These are phyloP conservation scores for Drosophila sordidapex DNA, from an alignment of 2,888 invertebrate genomes.

Conservation along the genomic window DNA sequence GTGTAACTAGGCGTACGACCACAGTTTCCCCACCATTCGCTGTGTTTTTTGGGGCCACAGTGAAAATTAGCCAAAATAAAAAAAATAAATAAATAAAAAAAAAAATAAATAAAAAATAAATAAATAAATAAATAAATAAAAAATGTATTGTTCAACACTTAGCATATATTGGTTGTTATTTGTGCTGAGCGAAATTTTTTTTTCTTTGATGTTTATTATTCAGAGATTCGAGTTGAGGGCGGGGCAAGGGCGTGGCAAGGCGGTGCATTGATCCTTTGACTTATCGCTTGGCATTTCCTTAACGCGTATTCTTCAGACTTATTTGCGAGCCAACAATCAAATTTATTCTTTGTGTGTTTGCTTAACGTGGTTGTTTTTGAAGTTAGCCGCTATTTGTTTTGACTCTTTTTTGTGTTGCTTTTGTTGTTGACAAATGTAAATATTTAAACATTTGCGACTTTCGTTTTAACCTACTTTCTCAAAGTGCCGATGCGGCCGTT, in stretches of 20 bases:
- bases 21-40: neutral
- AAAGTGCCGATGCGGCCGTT: constrained; percentile 25
- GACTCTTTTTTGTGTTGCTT: neutral
- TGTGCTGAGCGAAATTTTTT: constrained; percentile 4
- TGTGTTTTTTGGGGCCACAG: constrained; percentile 18
- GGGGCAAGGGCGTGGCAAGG: constrained; percentile 6
- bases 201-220: constrained; percentile 6
- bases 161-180: constrained; percentile 16
- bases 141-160: constrained; percentile 19
- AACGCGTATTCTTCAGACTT: constrained; percentile 14
- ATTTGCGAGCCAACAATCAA: constrained; percentile 55
- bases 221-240: constrained; percentile 8
- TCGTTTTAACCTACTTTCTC: constrained; percentile 73
- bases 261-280: constrained; percentile 45
- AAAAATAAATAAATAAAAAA: neutral
- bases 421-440: constrained; percentile 41
- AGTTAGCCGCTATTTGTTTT: constrained; percentile 46
- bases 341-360: constrained; percentile 59
- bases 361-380: constrained; percentile 24
- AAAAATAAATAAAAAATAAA: constrained; percentile 7
- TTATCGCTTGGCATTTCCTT: constrained; percentile 45
- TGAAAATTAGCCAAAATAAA: constrained; percentile 22
- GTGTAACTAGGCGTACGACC: constrained; percentile 28
- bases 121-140: constrained; percentile 7
- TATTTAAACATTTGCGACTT: constrained; percentile 57